A percentile compares a stretch with the other conserved stretches of the same genome.
Evolutionary conservation across 2,113 vertebrate genomes (phyloP).

Genomic region (Pseudorhombus dupliciocellatus): DNA sequence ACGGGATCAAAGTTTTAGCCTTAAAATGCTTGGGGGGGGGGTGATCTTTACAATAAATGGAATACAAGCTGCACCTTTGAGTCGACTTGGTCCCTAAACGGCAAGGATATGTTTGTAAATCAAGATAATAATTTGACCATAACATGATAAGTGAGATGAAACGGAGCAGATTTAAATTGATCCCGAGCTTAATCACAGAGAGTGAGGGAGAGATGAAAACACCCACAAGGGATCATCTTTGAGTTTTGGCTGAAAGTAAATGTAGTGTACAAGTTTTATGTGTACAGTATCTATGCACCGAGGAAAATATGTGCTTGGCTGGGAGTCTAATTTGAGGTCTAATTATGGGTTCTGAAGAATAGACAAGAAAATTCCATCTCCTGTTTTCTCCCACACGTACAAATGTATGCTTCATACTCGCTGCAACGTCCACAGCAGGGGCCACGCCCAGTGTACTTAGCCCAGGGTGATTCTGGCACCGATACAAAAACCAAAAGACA

Average conservation of each 20-base stretch:
- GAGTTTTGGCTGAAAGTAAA: conserved; percentile 39
- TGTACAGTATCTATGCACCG: conserved; percentile 23
- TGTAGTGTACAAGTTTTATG: conserved; percentile 9
- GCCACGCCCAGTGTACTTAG: conserved; percentile 82
- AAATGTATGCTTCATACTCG: conserved; percentile 57
- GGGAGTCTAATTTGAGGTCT: conserved; percentile 72
- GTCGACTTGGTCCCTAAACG: conserved; percentile 24
- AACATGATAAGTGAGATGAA: conserved; percentile 59
- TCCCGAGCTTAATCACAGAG: conserved; percentile 45
- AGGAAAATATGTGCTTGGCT: conserved; percentile 71
- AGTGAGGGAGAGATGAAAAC: conserved; percentile 55
- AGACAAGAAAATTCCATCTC: conserved; percentile 29
- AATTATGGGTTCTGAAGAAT: conserved; percentile 79
- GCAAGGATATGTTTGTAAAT: conserved; percentile 49
- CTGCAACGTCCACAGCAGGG: conserved; percentile 76
- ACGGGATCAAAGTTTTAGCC: conserved; percentile 34
- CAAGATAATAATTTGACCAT: conserved; percentile 58
- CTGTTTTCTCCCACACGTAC: conserved; percentile 30
- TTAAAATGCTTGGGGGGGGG: conserved; percentile 15
- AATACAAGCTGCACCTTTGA: conserved; percentile 41
- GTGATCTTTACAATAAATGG: conserved; percentile 36
- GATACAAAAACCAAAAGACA: conserved; percentile 86
- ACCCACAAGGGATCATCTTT: conserved; percentile 45
- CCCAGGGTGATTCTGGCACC: conserved; percentile 83
- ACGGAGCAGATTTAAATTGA: conserved; percentile 51